These are phyloP conservation scores for Acanthosepion lycidas DNA, from an alignment of 2,888 invertebrate genomes.

Conservation along the genomic window DNA sequence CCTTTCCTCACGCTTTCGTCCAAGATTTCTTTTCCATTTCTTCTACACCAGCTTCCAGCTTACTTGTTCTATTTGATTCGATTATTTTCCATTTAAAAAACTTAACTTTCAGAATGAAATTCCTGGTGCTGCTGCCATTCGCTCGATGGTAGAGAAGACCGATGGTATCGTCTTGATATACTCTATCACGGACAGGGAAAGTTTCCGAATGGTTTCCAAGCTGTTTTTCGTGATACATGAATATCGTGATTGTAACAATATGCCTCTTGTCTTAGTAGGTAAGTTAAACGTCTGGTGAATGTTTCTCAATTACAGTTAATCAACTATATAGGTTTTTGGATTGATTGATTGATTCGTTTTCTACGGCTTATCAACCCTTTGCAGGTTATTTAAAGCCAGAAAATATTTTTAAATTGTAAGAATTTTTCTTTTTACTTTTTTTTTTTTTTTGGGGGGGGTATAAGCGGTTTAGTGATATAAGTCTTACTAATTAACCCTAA, in stretches of 20 bases:
- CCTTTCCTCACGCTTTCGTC: too few species aligned
- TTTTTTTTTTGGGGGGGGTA: too few species aligned
- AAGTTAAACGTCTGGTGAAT: neutral
- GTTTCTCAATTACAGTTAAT: neutral
- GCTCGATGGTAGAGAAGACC: constrained; percentile 51
- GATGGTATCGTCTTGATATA: constrained; percentile 55
- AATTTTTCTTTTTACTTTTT: too few species aligned
- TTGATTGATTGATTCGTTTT: too few species aligned
- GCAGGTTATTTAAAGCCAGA: too few species aligned
- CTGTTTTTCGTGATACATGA: constrained; percentile 51
- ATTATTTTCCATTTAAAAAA: neutral
- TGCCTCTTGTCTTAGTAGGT: constrained; percentile 55
- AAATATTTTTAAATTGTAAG: too few species aligned
- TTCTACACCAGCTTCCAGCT: too few species aligned
- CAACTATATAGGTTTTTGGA: too few species aligned
- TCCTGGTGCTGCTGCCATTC: constrained; percentile 33
- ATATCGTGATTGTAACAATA: constrained; percentile 51
- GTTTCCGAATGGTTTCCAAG: constrained; percentile 51
- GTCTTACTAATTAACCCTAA: too few species aligned
- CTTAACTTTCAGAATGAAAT: constrained; percentile 15
- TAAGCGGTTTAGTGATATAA: too few species aligned
- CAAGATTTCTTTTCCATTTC: too few species aligned
- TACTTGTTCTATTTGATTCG: neutral
- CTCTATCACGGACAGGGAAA: constrained; percentile 51
- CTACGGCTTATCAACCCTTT: too few species aligned